phyloP scores from a whole-genome alignment of 2,888 invertebrate species.

The Gnatocerus cornutus region DNA sequence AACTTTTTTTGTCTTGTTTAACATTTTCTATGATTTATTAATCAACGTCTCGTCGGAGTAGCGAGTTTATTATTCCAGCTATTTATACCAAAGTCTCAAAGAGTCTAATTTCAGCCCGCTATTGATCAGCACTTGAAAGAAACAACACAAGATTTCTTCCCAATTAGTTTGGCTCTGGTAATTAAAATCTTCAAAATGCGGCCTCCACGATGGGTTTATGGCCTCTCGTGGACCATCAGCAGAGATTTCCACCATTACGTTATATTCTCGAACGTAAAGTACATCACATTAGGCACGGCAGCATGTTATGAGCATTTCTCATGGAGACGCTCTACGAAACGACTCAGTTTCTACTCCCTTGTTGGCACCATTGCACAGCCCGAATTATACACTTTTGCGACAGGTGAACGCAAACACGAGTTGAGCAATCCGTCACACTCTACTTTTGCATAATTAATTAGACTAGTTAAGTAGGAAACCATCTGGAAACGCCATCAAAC shows the following conservation, averaged over 20 bases:
- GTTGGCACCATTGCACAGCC: constrained; percentile 17
- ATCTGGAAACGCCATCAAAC: constrained; percentile 38
- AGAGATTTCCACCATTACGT: constrained; percentile 23
- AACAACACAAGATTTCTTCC: constrained; percentile 4
- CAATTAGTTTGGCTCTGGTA: not conserved
- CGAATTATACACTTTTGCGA: constrained; percentile 30
- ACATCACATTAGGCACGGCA: constrained; percentile 40
- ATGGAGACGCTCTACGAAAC: constrained; percentile 37
- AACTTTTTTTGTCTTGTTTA: no score
- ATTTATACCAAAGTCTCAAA: constrained; percentile 20
- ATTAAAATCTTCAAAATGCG: constrained; percentile 8
- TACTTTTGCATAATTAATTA: constrained; percentile 48
- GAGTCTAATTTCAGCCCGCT: constrained; percentile 16
- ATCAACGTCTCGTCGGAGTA: not conserved
- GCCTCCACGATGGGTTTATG: constrained; percentile 16
- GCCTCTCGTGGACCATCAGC: constrained; percentile 5
- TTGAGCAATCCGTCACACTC: constrained; percentile 41
- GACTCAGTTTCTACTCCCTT: constrained; percentile 37
- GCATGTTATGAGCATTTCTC: constrained; percentile 42
- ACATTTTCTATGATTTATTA: not conserved
- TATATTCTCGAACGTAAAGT: constrained; percentile 40
- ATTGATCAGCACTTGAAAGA: constrained; percentile 5
- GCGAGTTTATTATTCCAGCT: constrained; percentile 24
- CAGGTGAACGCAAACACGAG: constrained; percentile 39
- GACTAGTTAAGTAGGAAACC: constrained; percentile 40